Evolutionary conservation across 2,113 vertebrate genomes (phyloP).

Genomic region (Seriola aureovittata): DNA sequence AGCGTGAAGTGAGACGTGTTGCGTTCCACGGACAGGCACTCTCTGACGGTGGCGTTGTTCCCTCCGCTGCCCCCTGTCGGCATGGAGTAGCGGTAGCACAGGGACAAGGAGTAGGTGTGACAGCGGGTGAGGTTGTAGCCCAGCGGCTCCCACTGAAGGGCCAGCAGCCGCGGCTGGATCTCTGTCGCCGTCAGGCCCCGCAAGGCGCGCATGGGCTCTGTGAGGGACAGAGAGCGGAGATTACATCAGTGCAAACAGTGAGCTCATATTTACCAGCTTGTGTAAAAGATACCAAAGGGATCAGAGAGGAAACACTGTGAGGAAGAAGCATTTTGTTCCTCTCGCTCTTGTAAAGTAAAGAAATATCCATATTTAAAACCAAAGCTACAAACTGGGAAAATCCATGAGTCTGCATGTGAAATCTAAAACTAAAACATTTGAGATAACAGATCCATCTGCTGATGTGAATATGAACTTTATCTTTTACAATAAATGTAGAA

Average conservation of each 20-base stretch:
- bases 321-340: background rate
- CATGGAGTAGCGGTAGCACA: conserved; percentile 93
- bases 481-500: background rate
- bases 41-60: conserved; percentile 92
- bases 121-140: conserved; percentile 98
- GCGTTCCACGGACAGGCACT: conserved; percentile 91
- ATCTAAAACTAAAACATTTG: background rate
- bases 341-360: no score
- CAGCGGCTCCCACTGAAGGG: conserved; percentile 93
- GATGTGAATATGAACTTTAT: background rate
- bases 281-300: background rate
- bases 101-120: conserved; percentile 91
- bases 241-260: background rate
- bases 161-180: conserved; percentile 94
- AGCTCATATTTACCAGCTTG: background rate
- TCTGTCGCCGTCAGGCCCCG: conserved; percentile 91
- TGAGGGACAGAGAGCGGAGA: background rate
- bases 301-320: background rate
- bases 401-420: background rate
- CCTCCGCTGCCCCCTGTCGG: conserved; percentile 80
- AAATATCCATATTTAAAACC: no score
- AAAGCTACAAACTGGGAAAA: background rate
- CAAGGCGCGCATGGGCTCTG: conserved; percentile 94
- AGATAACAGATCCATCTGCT: background rate
- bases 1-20: conserved; percentile 89